Evolutionary conservation across 2,888 invertebrate species (phyloP), one percentile per base, ranked within the genome.

Genomic region (Drosophila neotestacea): DNA sequence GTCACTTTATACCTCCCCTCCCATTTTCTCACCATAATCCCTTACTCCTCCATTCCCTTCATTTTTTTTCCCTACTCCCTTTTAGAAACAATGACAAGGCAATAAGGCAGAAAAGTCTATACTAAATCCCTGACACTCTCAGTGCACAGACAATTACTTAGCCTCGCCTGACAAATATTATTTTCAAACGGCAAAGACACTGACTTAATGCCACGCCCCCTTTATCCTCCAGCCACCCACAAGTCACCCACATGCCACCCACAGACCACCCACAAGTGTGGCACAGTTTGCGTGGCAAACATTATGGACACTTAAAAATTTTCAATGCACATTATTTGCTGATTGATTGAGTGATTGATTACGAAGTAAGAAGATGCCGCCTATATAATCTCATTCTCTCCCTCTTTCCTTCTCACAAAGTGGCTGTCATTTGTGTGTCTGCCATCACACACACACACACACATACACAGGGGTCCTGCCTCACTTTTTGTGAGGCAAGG

Each of bases 241-340:
- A 36, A 22, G 16, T 10, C 22, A 0, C 4, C 11, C 30, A 13
- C 22, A 22, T 22, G 6, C 6, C 32, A 6, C 32, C 10, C 30
- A 13, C 22, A 22, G 2, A 1, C 6, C 32, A 6, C 32, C 10
- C 30, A 13, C 22, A 22, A 22, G 22, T 22, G 22, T 22, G 4
- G 1, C 39, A 34, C 50, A 52, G 70, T 83, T 76, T 79, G 71
- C 44, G 80, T 65, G 74, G 69, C 84, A 88, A 84, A 88, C 81
- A 86, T 86, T 88, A 77, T 71, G 76, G 70, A 79, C 76, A 88
- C 85, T 86, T 84, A 78, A 78, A 81, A 82, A 85, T 87, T 77
- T 80, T 85, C 89, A 89, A 85, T 87, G 89, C 88, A 87, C 88
- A 89, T 85, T 85, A 85, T 87, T 89, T 89, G 77, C 88, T 85